phyloP scores from a whole-genome alignment of 2,113 vertebrate genomes.

The Daubentonia madagascariensis region DNA sequence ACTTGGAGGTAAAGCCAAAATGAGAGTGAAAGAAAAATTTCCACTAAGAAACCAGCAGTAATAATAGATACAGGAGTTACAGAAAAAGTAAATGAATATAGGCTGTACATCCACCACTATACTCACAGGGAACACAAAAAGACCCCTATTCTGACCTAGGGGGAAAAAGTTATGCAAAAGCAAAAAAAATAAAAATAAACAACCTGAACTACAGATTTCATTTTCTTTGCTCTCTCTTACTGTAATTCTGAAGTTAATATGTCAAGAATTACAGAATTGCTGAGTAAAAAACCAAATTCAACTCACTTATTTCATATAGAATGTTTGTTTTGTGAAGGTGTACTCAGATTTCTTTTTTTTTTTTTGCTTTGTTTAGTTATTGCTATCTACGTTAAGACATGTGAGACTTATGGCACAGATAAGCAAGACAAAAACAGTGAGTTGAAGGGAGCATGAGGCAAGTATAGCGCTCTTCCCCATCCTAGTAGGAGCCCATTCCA shows the following conservation, averaged over 20 bases:
- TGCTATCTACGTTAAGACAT: neutral
- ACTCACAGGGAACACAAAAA: neutral
- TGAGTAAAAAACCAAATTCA: neutral
- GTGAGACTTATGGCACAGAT: neutral
- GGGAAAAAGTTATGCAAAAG: neutral
- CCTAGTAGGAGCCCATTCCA: neutral
- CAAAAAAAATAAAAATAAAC: neutral
- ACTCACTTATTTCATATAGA: neutral
- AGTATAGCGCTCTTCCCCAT: neutral
- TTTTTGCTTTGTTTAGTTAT: neutral
- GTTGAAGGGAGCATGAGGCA: neutral
- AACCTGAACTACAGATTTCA: neutral
- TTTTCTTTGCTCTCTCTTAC: neutral
- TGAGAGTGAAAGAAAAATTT: slow-evolving; percentile 13
- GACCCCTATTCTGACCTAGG: neutral
- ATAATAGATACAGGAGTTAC: neutral
- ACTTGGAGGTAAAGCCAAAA: slow-evolving; percentile 15
- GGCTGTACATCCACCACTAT: neutral
- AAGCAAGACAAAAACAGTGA: neutral
- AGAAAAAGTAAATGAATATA: neutral
- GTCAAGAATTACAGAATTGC: neutral
- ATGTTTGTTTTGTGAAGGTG: neutral
- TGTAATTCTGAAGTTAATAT: neutral
- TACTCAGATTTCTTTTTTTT: neutral
- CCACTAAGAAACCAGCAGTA: slow-evolving; percentile 25